phyloP scores from a whole-genome alignment of 1,140 invertebrate genomes.

The Ostrea edulis region DNA sequence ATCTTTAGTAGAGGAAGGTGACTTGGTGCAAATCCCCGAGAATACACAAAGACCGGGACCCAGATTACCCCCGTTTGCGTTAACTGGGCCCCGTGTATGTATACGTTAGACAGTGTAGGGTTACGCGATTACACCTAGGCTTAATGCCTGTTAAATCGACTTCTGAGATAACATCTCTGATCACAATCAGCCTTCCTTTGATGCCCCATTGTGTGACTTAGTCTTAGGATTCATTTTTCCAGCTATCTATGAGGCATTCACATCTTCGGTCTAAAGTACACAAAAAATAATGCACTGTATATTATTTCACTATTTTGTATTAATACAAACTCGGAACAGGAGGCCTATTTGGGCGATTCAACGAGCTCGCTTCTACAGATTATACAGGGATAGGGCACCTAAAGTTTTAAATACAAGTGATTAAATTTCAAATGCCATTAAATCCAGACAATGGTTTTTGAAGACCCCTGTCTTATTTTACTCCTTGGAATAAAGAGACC shows the following conservation, averaged over 20 bases:
- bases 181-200: neutral
- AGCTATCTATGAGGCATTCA: neutral
- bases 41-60: slow-evolving; percentile 1
- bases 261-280: neutral
- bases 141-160: slow-evolving; percentile 29
- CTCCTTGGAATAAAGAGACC: neutral
- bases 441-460: neutral
- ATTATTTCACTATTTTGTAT: slow-evolving; percentile 7
- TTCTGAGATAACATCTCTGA: slow-evolving; percentile 1
- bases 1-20: neutral
- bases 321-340: neutral
- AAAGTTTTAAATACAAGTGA: neutral
- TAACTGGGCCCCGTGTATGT: neutral
- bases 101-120: neutral
- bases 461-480: slow-evolving; percentile 33
- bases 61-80: neutral
- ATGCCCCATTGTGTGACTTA: neutral
- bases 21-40: neutral
- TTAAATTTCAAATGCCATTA: slow-evolving; percentile 31
- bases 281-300: neutral
- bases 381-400: neutral
- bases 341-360: neutral
- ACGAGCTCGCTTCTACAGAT: neutral
- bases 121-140: slow-evolving; percentile 12
- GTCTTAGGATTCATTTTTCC: neutral